Base-by-base conservation (phyloP, 2,888 invertebrate genomes). In the Eilema sororculum region DNA sequence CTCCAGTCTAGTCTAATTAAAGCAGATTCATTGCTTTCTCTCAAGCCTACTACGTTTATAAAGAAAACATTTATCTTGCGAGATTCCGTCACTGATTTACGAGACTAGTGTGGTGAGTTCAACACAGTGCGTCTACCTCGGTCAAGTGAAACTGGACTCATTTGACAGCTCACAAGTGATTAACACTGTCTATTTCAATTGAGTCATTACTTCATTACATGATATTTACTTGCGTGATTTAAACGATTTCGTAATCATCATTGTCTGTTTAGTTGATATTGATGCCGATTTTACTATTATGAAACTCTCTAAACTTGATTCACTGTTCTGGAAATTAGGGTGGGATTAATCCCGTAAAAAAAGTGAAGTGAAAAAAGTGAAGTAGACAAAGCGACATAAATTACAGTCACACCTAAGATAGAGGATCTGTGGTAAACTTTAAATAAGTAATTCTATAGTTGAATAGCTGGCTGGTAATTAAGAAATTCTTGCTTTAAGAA, bases 91-190 rank as follows among this genome's bases (percentile, higher is more conserved):
- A 52, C 6, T n/a, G 20, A 52, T 52, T 52, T 52, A 52, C 52
- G n/a, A 69, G 52, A 69, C 22, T 61, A 9, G 37, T 52, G 62
- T 62, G 57, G 41, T 20, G 12, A 37, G 57, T 58, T 25, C 57
- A 58, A 25, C 60, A 62, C 57, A 71, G 81, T 81, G 69, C 81
- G 62, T 79, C 74, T 56, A 81, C 81, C 79, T 71, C 72, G 13
- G 30, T 20, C n/a, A 64, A 81, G 81, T 81, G 81, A 79, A 79
- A 79, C 73, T 81, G 74, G 67, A 30, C 70, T 70, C 68, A 74
- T 72, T 71, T 78, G 24, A 71, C 52, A 52, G 52, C 61, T 60
- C 52, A 52, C 79, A 73, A 71, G 73, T 71, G 66, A 67, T 59
- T 58, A 63, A 65, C 65, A 20, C 74, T 65, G 74, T 77, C 67